Conservation (phyloP, 2,888 invertebrate species). For the Sisyra nigra region DNA sequence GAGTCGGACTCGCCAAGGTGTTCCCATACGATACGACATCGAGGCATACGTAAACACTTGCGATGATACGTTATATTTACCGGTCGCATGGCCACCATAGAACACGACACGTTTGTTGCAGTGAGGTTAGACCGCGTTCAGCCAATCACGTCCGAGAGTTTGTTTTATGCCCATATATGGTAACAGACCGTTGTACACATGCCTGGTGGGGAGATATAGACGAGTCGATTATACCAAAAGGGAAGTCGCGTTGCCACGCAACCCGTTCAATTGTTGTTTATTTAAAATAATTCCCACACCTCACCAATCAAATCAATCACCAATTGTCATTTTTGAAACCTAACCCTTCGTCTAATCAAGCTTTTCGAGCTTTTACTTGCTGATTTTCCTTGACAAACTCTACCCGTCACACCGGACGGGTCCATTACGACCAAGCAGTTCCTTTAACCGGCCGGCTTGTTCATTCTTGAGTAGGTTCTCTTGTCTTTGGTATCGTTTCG, state of each 20-base stretch:
- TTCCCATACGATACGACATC: too few species aligned
- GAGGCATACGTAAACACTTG: too few species aligned
- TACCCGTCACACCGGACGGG: slow-evolving; percentile 1
- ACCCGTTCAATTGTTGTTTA: slow-evolving; percentile 9
- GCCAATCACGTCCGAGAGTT: slow-evolving; percentile 49
- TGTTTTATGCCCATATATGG: slow-evolving; percentile 73
- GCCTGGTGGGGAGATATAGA: slow-evolving; percentile 31
- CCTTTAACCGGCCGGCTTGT: slow-evolving; percentile 22
- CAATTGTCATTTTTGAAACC: slow-evolving; percentile 1
- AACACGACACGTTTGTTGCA: not conserved
- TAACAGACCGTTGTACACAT: slow-evolving; percentile 35
- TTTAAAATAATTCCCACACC: slow-evolving; percentile 9
- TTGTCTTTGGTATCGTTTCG: slow-evolving; percentile 14
- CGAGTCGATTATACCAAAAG: slow-evolving; percentile 23
- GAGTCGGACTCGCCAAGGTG: too few species aligned
- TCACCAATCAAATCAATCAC: slow-evolving; percentile 1
- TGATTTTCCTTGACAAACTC: not conserved
- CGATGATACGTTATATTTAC: too few species aligned
- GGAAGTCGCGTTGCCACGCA: slow-evolving; percentile 17
- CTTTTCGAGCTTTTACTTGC: not conserved
- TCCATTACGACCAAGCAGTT: slow-evolving; percentile 15
- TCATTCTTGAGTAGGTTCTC: slow-evolving; percentile 23
- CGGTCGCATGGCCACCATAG: slow-evolving; percentile 3
- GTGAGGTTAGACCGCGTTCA: slow-evolving; percentile 16
- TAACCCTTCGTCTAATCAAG: not conserved